Evolutionary conservation across 1,140 invertebrate genomes (phyloP).

Genomic region (Diuraphis noxia): DNA sequence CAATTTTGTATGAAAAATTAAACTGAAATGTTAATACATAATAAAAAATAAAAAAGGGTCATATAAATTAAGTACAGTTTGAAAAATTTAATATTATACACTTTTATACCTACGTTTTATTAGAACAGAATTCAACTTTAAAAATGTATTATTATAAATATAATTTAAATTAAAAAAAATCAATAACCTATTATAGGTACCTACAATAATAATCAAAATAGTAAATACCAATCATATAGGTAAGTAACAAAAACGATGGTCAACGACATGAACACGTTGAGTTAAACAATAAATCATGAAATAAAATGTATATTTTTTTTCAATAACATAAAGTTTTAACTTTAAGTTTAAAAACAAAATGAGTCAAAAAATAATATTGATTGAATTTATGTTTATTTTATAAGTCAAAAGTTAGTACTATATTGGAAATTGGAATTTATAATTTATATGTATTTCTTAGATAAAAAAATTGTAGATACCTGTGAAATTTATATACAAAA

Average conservation of each 20-base stretch:
- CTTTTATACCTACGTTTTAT: background rate
- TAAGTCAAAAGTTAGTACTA: background rate
- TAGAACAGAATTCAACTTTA: background rate
- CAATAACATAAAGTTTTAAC: background rate
- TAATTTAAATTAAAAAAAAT: too few relatives aligned
- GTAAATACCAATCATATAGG: too few relatives aligned
- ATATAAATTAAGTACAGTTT: background rate
- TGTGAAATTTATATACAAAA: background rate
- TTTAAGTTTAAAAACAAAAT: background rate
- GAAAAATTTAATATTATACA: background rate
- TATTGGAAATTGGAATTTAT: too few relatives aligned
- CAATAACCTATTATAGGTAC: too few relatives aligned
- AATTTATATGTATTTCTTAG: background rate
- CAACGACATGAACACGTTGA: background rate
- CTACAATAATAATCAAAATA: too few relatives aligned
- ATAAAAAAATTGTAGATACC: too few relatives aligned
- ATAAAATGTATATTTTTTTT: too few relatives aligned
- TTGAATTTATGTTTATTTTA: background rate
- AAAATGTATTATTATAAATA: background rate
- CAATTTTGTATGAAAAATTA: background rate
- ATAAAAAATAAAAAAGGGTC: background rate
- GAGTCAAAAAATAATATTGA: background rate
- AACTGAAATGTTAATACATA: background rate
- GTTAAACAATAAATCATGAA: too few relatives aligned
- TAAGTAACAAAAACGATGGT: background rate